Evolutionary conservation across 1,140 invertebrate species (phyloP).

Genomic region (Caenorhabditis brenneri): DNA sequence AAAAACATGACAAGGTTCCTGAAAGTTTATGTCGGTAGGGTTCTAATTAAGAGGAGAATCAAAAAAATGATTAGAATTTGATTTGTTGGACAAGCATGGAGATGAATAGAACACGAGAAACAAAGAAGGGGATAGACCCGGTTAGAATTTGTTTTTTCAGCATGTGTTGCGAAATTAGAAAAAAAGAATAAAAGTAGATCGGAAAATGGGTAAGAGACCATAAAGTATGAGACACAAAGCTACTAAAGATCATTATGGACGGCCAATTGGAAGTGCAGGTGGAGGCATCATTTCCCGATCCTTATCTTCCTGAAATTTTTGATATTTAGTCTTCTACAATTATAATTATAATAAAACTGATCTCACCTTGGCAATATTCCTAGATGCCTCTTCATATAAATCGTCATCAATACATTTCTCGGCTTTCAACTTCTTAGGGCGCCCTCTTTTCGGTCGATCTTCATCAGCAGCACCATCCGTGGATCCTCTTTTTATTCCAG

Average conservation of each 20-base stretch:
- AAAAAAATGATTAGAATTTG: neutral
- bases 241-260: neutral
- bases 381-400: slow-evolving; percentile 19
- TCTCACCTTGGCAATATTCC: slow-evolving; percentile 24
- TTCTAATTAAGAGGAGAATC: neutral
- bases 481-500: neutral
- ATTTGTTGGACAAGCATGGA: neutral
- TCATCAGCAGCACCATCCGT: slow-evolving; percentile 22
- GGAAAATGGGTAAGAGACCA: neutral
- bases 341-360: neutral
- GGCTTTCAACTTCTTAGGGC: slow-evolving; percentile 52
- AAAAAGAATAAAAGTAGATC: neutral
- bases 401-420: slow-evolving; percentile 55
- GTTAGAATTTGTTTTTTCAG: neutral
- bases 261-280: slow-evolving; percentile 50
- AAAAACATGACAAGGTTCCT: neutral
- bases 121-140: neutral
- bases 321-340: neutral
- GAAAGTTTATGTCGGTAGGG: neutral
- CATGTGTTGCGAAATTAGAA: neutral
- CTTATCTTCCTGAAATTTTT: slow-evolving; percentile 42
- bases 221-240: neutral
- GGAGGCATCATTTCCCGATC: slow-evolving; percentile 57
- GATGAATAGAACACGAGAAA: slow-evolving; percentile 15
- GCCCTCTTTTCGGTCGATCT: slow-evolving; percentile 51